Percentiles rank a stretch among this genome's conserved stretches.
These are phyloP conservation scores for Sphyrna mokarran DNA, from an alignment of 2,113 vertebrate species.

Conservation along the genomic window DNA sequence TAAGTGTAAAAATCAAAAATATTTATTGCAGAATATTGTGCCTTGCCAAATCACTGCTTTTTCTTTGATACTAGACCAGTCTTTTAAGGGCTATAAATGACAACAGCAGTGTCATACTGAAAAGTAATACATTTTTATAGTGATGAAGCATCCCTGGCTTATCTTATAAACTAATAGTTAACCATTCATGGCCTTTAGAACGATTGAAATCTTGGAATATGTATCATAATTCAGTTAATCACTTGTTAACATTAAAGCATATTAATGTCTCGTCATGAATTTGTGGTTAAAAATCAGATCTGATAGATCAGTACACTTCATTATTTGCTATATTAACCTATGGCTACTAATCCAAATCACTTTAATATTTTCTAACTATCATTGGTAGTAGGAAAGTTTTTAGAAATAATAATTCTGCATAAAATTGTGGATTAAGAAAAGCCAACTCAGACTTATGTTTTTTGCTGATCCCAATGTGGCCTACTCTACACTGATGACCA, in stretches of 20 bases:
- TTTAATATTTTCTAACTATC: not conserved
- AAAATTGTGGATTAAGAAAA: not conserved
- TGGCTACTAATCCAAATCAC: not conserved
- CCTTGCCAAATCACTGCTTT: not conserved
- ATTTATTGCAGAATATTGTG: not conserved
- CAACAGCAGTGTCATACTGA: not conserved
- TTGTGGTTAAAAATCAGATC: not conserved
- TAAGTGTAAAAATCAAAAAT: not conserved
- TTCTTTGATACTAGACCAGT: not conserved
- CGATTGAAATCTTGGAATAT: not conserved
- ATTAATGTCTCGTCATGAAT: not conserved
- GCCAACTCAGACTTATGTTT: not conserved
- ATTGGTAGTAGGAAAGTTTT: too few species aligned
- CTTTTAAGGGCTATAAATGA: not conserved
- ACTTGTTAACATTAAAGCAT: not conserved
- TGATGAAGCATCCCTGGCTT: not conserved
- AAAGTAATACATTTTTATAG: not conserved
- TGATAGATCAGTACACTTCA: not conserved
- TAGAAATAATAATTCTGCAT: not conserved
- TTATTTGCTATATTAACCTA: not conserved
- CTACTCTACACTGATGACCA: too few species aligned
- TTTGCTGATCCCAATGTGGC: too few species aligned
- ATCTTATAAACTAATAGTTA: not conserved
- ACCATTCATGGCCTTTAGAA: not conserved
- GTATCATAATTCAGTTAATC: not conserved